These are phyloP conservation scores for Drosophila setosimentum DNA, from an alignment of 2,888 invertebrate genomes.

Conservation along the genomic window DNA sequence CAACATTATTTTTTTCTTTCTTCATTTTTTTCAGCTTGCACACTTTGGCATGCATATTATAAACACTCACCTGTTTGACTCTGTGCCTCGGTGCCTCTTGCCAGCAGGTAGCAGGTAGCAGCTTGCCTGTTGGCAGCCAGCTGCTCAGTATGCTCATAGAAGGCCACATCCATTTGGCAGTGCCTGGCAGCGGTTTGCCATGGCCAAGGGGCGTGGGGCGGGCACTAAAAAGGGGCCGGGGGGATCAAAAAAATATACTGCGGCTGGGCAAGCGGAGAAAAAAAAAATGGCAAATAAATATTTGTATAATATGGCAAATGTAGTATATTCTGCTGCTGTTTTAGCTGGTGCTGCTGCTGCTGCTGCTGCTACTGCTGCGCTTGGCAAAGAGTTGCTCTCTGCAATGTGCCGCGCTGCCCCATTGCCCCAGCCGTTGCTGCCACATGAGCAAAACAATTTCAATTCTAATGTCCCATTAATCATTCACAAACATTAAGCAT, in stretches of 20 bases:
- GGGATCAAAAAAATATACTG: slow-evolving; percentile 13
- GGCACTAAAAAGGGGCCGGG: not conserved
- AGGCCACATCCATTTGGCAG: slow-evolving; percentile 52
- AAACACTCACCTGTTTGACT: slow-evolving; percentile 78
- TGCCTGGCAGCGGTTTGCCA: slow-evolving; percentile 15
- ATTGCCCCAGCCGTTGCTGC: slow-evolving; percentile 27
- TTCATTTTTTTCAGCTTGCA: slow-evolving; percentile 43
- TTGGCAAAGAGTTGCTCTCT: slow-evolving; percentile 36
- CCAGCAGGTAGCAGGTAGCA: slow-evolving; percentile 8
- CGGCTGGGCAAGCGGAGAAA: slow-evolving; percentile 30
- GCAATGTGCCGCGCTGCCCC: slow-evolving; percentile 12
- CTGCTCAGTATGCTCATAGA: slow-evolving; percentile 46
- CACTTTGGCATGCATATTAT: slow-evolving; percentile 75
- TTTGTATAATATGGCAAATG: slow-evolving; percentile 72
- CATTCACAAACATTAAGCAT: slow-evolving; percentile 79
- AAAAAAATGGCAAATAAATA: slow-evolving; percentile 69
- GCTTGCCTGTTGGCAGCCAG: slow-evolving; percentile 32
- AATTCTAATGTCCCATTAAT: slow-evolving; percentile 79
- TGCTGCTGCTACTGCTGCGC: slow-evolving; percentile 46
- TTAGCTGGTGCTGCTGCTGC: slow-evolving; percentile 31
- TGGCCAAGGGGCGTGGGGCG: slow-evolving; percentile 8
- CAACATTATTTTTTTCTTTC: slow-evolving; percentile 24
- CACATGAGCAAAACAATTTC: slow-evolving; percentile 73
- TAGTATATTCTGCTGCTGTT: slow-evolving; percentile 34
- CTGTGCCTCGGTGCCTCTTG: not conserved